phyloP scores from a whole-genome alignment of 2,113 vertebrate genomes.

The Chelonoidis abingdonii region DNA sequence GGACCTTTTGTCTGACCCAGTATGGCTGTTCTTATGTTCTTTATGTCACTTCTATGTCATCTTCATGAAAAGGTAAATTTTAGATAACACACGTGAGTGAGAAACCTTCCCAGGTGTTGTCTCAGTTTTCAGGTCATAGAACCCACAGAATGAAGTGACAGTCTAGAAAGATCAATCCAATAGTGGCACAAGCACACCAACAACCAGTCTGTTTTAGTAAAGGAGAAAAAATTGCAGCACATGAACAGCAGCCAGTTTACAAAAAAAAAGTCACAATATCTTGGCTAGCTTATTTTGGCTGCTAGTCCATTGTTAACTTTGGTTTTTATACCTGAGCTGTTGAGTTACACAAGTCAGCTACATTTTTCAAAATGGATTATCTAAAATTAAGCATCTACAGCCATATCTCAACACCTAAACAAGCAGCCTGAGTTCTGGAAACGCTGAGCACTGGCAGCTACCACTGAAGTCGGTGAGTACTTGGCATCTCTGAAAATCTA shows the following conservation, averaged over 20 bases:
- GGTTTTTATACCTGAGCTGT: not conserved
- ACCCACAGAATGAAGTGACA: not conserved
- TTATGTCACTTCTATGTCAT: not conserved
- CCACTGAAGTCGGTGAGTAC: not conserved
- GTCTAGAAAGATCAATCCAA: fast-evolving
- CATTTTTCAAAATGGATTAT: no score
- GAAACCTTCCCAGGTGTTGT: not conserved
- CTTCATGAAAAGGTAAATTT: fast-evolving
- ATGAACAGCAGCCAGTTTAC: not conserved
- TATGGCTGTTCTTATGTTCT: no score
- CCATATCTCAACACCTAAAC: not conserved
- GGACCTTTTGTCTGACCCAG: no score
- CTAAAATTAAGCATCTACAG: no score
- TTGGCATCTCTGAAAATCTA: not conserved
- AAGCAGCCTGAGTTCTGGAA: not conserved
- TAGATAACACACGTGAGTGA: fast-evolving
- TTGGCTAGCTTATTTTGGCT: not conserved
- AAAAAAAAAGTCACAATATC: not conserved
- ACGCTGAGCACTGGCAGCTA: fast-evolving
- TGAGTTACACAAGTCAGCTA: no score
- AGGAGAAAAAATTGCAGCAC: not conserved
- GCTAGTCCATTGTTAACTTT: not conserved
- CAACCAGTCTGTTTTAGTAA: not conserved
- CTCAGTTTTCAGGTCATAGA: not conserved
- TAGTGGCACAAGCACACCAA: not conserved